Percentiles rank a stretch among this genome's conserved stretches.
These are phyloP conservation scores for Drosophila pandora DNA, from an alignment of 1,140 invertebrate genomes.

Conservation along the genomic window DNA sequence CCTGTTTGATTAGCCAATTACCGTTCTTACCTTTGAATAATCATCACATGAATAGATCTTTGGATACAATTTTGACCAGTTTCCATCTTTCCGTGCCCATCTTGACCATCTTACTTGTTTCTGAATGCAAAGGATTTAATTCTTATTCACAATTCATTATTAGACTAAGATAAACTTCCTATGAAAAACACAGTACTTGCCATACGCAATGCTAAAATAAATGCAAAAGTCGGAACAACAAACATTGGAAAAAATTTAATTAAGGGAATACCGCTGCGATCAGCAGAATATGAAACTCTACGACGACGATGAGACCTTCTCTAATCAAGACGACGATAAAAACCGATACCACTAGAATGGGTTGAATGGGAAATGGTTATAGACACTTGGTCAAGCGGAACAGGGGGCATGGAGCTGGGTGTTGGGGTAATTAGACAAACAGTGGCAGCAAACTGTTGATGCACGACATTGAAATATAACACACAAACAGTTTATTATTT, in stretches of 20 bases:
- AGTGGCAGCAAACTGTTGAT: constrained; percentile 56
- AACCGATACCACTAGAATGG: constrained; percentile 44
- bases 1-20: no score
- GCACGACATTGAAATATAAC: constrained; percentile 67
- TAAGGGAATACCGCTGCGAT: constrained; percentile 78
- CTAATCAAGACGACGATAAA: constrained; percentile 76
- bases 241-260: constrained; percentile 59
- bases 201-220: constrained; percentile 26
- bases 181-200: constrained; percentile 2
- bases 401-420: constrained; percentile 24
- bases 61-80: no score
- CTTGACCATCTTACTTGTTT: no score
- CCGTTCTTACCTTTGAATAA: no score
- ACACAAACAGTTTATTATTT: constrained; percentile 9
- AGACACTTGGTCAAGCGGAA: constrained; percentile 61
- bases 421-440: constrained; percentile 60
- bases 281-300: constrained; percentile 70
- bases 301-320: constrained; percentile 63
- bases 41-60: no score
- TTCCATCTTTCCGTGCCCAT: no score
- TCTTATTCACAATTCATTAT: no score
- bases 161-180: background rate
- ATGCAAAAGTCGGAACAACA: constrained; percentile 39
- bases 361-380: constrained; percentile 14
- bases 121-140: no score